Percentiles rank a stretch among this genome's conserved stretches.
phyloP scores from a whole-genome alignment of 2,113 vertebrate genomes.

The Coracopsis vasa region DNA sequence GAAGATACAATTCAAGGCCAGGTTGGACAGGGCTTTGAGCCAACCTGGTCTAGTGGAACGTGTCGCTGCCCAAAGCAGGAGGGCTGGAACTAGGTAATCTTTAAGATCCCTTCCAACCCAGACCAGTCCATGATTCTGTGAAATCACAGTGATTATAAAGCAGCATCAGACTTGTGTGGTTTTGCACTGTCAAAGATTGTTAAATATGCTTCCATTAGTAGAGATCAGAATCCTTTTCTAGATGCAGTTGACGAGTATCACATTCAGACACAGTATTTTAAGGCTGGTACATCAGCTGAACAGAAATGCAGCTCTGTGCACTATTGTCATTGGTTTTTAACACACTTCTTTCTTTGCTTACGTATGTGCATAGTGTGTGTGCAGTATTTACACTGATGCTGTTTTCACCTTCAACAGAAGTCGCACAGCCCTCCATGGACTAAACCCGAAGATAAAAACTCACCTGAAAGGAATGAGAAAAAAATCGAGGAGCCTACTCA shows the following conservation, averaged over 20 bases:
- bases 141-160: background rate
- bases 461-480: slow-evolving; percentile 49
- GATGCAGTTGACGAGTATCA: fast-evolving
- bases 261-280: background rate
- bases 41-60: background rate
- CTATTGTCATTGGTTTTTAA: background rate
- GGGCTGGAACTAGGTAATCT: background rate
- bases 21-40: background rate
- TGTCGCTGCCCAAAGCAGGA: background rate
- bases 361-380: fast-evolving
- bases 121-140: background rate
- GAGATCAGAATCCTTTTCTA: background rate
- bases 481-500: slow-evolving; percentile 20
- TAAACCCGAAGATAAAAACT: slow-evolving; percentile 58
- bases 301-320: background rate
- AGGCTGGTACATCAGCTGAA: background rate
- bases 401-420: slow-evolving; percentile 63
- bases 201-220: background rate
- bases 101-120: background rate
- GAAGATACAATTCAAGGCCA: background rate
- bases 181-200: background rate
- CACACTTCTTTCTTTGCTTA: background rate
- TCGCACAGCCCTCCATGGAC: slow-evolving; percentile 58
- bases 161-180: background rate
- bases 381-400: background rate